Evolutionary conservation across 2,888 invertebrate species (phyloP), one percentile per base, ranked within the genome.

Genomic region (Strigamia transsilvanica): DNA sequence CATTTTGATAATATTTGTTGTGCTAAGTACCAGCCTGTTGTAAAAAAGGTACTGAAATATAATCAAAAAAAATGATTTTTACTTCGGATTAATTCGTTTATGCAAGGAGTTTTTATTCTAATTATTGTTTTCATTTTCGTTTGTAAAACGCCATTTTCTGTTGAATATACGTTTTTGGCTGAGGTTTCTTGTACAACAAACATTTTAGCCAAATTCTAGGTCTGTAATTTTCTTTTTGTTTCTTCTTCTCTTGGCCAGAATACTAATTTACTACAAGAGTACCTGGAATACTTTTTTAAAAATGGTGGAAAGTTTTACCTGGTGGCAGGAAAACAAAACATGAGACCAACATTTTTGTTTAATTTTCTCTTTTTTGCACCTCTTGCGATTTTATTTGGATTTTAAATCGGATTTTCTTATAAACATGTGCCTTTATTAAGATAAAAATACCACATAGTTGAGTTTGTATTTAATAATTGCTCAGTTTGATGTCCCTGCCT

Each of bases 201-300:
- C 32, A 23, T 66, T 27, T 66, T 66, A 66, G 66, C 66, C 66
- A 32, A 27, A 66, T 66, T 66, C 7, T 9, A 66, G 18, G 61
- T 61, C 21, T 23, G 13, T n/a, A n/a, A n/a, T n/a, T 23, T 27
- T 23, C 27, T 66, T 23, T 32, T 66, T 66, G 23, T 66, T 23
- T 27, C 4, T 27, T 66, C 15, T 66, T 66, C 66, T 18, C 61
- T 66, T 66, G 66, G 66, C 66, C 66, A 66, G 66, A 66, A 66
- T 66, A 66, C 66, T 66, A 66, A 66, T 66, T 66, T 66, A 66
- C 66, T 66, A 66, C 66, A 66, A 66, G 66, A 66, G 66, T 66
- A 66, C 66, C 66, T 66, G 66, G 66, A 66, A 66, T 66, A 66
- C 32, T 66, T 66, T 66, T 61, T 51, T 51, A 51, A 51, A 66